Percentiles rank a stretch among this genome's conserved stretches.
Evolutionary conservation across 2,797 vertebrate genomes (phyloP).

Genomic region (Chiroxiphia lanceolata): DNA sequence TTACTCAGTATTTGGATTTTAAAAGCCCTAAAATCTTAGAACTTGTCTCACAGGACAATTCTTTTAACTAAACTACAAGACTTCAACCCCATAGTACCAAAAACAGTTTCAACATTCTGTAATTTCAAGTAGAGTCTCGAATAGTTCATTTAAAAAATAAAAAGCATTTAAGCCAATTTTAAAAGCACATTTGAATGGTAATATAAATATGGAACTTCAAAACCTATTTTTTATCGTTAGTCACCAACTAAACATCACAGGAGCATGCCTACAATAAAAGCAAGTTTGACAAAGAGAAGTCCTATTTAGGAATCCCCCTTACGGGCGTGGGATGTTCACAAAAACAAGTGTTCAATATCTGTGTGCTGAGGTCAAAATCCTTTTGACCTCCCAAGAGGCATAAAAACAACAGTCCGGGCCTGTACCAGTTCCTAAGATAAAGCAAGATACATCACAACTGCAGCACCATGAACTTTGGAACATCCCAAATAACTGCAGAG

Average conservation of each 20-base stretch:
- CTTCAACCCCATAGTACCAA: background rate
- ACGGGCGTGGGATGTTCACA: background rate
- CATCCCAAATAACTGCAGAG: background rate
- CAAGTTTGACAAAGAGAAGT: background rate
- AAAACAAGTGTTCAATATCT: background rate
- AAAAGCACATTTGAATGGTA: background rate
- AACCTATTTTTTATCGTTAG: background rate
- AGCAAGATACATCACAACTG: background rate
- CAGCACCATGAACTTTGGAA: slow-evolving; percentile 26
- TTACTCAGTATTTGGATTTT: background rate
- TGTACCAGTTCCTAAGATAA: background rate
- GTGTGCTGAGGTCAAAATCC: background rate
- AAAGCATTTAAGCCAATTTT: background rate
- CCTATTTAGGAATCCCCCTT: background rate
- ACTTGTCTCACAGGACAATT: background rate
- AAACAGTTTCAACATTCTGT: background rate
- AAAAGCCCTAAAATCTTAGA: slow-evolving; percentile 5
- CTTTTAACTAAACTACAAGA: background rate
- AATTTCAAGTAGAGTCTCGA: background rate
- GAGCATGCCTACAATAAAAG: background rate
- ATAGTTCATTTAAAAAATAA: background rate
- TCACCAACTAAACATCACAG: background rate
- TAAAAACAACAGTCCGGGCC: background rate
- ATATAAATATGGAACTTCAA: background rate
- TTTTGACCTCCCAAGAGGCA: background rate